Evolutionary conservation across 2,888 invertebrate species (phyloP), one percentile per base, ranked within the genome.

Genomic region (Adineta ricciae): DNA sequence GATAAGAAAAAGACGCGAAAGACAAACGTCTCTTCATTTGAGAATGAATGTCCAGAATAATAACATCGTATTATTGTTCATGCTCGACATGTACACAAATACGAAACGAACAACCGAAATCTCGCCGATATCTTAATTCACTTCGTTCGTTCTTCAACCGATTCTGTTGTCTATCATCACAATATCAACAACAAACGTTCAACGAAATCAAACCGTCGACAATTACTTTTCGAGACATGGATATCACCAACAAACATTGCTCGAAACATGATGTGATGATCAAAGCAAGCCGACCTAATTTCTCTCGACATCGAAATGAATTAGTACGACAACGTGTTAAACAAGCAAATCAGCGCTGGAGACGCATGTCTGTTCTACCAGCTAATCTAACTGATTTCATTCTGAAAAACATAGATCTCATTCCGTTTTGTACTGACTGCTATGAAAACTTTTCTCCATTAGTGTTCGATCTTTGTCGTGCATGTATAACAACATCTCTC

Each of bases 71-170:
- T 41, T 78, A 78, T 78, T 78, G 78, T 78, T 41, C 41, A n/a
- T 78, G 78, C 41, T 38, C 78, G 41, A 41, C 78, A 78, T 78
- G 78, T 78, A 78, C 78, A 78, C 24, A 41, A 78, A 78, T 78
- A 11, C 78, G 78, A 41, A 78, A 38, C 41, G 41, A 78, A 41
- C 41, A 78, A 41, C 41, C 78, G 1, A 21, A 41, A 41, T 9
- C 24, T 78, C 41, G 24, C 41, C 73, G 73, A 38, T 73, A 38
- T 73, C 21, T 24, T 24, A 73, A 73, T 73, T 73, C 11, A 24
- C 9, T 78, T n/a, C 78, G 41, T 24, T 41, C 7, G 24, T 14
- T 41, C 11, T 41, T 78, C 11, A 41, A 9, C 38, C 41, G 24
- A 24, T 19, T 3, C 14, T 78, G 78, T 41, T 78, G 78, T 78